Conservation (phyloP, 2,888 invertebrate species). For the Eurois occulta region DNA sequence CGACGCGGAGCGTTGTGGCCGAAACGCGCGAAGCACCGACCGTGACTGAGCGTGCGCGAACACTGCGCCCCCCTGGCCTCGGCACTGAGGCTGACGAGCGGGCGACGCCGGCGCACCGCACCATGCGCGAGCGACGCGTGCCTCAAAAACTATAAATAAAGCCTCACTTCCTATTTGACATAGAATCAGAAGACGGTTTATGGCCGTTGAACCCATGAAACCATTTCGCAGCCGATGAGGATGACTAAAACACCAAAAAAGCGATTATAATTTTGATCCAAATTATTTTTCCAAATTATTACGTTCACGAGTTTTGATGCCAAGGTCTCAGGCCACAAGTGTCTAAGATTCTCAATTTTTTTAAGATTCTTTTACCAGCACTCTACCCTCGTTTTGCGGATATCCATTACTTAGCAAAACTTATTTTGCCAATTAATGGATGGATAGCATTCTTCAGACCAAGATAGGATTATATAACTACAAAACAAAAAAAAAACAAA, state of each 20-base stretch:
- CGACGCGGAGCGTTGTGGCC: constrained; percentile 64
- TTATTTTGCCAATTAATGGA: neutral
- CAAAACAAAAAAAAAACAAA: neutral
- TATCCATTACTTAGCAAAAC: neutral
- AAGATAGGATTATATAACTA: neutral
- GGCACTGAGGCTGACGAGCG: constrained; percentile 61
- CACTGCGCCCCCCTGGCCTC: constrained; percentile 75
- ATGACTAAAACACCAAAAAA: constrained; percentile 73
- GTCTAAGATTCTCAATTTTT: constrained; percentile 17
- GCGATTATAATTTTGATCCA: constrained; percentile 61
- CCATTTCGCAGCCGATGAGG: constrained; percentile 77
- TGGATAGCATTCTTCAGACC: neutral
- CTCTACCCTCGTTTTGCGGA: neutral
- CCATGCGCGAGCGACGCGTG: constrained; percentile 74
- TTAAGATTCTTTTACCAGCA: constrained; percentile 2
- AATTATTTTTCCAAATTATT: too few relatives aligned
- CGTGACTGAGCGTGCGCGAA: constrained; percentile 76
- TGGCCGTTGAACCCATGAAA: constrained; percentile 88
- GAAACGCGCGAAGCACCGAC: constrained; percentile 76
- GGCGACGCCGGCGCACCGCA: constrained; percentile 65
- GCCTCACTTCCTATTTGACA: constrained; percentile 86
- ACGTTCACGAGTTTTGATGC: constrained; percentile 71
- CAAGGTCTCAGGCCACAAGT: constrained; percentile 72
- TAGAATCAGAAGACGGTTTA: constrained; percentile 86
- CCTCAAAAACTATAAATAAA: constrained; percentile 87